Base-by-base conservation (phyloP, 2,797 vertebrate species). In the Discoglossus pictus region DNA sequence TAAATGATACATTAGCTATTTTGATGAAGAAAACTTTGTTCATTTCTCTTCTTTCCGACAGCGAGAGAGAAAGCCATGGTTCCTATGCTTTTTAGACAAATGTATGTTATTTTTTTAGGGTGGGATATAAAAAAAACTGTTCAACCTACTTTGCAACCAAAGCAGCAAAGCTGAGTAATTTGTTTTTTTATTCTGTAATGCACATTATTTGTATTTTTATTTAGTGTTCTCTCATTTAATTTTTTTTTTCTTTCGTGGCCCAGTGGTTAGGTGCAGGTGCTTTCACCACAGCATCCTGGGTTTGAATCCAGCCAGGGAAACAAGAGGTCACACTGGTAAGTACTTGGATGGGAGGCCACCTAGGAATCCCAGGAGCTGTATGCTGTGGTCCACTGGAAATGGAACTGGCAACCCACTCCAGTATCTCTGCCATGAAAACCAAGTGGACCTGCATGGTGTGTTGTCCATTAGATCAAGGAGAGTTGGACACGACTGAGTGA, bases 81-180 rank as follows among this genome's bases (percentile, higher is more conserved):
- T 90, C 87, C 88, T 88, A 86, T 87, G 83, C 84, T 89, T 89
- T 88, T 87, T 75, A 71, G 78, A 89, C 88, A 85, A n/a, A 90
- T 88, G 89, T 80, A 73, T 82, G 83, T 86, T 78, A 79, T 75
- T 81, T 79, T 82, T 79, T 79, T 74, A 76, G 68, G 78, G 82
- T 83, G 81, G 84, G 87, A 80, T 83, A 88, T 83, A 86, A 88
- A 91, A 87, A 87, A 91, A 97, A 93, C 93, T 90, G 91, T 94
- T 95, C 82, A 89, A 94, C 90, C 91, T 93, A 93, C 92, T 96
- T 95, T 95, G 92, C 95, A 97, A 98, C 96, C 96, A 98, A 98
- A 98, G 95, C 98, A 87, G 86, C 90, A 89, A 95, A 94, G 91
- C 92, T 92, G 92, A 96, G 91, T 93, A 92, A 91, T 84, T 88